Conservation (phyloP, 2,797 vertebrate genomes). For the Siniperca obscura region DNA sequence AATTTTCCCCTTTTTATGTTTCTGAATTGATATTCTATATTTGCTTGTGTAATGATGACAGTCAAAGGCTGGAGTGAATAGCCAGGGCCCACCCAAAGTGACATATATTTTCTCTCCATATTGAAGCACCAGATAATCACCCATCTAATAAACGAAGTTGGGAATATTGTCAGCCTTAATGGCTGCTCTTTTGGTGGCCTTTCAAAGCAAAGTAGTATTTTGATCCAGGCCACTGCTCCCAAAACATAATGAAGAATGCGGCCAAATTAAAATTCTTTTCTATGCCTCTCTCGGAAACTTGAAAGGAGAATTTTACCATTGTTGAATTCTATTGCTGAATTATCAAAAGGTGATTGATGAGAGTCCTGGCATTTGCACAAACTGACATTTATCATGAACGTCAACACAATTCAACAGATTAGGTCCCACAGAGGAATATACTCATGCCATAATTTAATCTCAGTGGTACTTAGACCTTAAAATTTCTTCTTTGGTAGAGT, state of each 20-base stretch:
- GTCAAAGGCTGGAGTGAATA: not conserved
- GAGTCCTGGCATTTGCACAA: constrained; percentile 1
- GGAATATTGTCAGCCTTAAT: constrained; percentile 24
- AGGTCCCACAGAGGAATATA: not conserved
- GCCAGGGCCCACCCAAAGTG: not conserved
- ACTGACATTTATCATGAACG: constrained; percentile 8
- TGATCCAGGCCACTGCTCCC: not conserved
- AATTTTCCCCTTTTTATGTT: constrained; percentile 24
- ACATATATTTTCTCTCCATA: not conserved
- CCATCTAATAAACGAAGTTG: constrained; percentile 20
- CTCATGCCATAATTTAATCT: constrained; percentile 10
- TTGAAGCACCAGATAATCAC: constrained; percentile 28
- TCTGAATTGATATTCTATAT: constrained; percentile 52
- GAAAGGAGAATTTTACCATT: not conserved
- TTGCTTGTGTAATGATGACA: constrained; percentile 38
- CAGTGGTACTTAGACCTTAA: not conserved
- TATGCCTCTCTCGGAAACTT: constrained; percentile 1
- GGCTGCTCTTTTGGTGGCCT: constrained; percentile 31
- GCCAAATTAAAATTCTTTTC: constrained; percentile 15
- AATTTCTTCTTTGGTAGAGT: not conserved
- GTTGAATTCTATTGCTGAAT: constrained; percentile 6
- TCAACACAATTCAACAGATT: constrained; percentile 3
- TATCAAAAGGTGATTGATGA: not conserved
- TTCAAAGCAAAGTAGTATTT: constrained; percentile 42
- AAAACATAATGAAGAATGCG: constrained; percentile 27